phyloP scores from a whole-genome alignment of 2,113 vertebrate genomes.

The Aspidoscelis tigris region DNA sequence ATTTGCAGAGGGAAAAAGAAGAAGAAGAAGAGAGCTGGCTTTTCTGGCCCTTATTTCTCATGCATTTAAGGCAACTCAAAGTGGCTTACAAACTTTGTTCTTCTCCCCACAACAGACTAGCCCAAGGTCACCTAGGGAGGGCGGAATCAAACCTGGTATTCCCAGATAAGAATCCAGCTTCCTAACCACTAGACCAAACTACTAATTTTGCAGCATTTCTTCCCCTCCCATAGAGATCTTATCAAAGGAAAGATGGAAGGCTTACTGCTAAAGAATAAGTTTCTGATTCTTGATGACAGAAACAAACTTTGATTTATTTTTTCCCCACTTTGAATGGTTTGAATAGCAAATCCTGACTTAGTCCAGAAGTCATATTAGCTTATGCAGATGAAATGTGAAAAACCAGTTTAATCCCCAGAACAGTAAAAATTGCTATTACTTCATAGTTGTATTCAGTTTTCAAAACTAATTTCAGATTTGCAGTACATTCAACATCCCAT shows the following conservation, averaged over 20 bases:
- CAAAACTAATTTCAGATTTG: slow-evolving; percentile 1
- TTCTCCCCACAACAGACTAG: too few species aligned
- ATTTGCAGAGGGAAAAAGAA: too few species aligned
- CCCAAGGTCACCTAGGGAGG: too few species aligned
- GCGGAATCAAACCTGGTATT: too few species aligned
- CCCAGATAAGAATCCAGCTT: too few species aligned
- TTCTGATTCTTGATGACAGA: not conserved
- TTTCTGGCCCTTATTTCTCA: too few species aligned
- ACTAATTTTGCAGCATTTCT: too few species aligned
- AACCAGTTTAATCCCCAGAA: not conserved
- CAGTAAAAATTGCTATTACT: not conserved
- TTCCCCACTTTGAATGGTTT: slow-evolving; percentile 4
- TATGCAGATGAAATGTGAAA: not conserved
- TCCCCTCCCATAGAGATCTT: not conserved
- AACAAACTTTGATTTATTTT: not conserved
- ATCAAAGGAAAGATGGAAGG: not conserved
- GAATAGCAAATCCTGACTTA: not conserved
- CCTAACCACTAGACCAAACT: too few species aligned
- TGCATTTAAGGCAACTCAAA: too few species aligned
- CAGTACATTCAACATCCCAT: not conserved
- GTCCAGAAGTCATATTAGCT: not conserved
- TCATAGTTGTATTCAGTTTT: not conserved
- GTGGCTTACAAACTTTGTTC: too few species aligned
- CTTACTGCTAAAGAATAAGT: not conserved
- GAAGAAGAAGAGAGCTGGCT: too few species aligned